Evolutionary conservation across 2,113 vertebrate genomes (phyloP).

Genomic region (Emydura subglobosa): DNA sequence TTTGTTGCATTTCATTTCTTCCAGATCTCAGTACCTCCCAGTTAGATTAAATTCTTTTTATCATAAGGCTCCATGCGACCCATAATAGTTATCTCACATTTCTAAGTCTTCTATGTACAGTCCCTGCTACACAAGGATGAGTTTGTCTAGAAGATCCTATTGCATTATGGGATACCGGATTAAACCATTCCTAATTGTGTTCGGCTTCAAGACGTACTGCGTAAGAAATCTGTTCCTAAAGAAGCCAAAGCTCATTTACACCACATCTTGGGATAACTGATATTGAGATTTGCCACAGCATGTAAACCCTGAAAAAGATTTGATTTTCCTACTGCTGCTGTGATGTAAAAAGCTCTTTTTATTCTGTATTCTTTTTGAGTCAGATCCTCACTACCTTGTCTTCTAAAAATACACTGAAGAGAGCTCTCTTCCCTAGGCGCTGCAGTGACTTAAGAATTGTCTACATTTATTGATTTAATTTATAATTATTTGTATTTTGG

Average conservation of each 20-base stretch:
- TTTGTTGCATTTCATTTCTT: slow-evolving; percentile 6
- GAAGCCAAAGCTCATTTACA: not conserved
- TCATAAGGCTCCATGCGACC: not conserved
- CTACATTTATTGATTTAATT: not conserved
- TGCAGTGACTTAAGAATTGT: not conserved
- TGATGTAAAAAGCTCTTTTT: not conserved
- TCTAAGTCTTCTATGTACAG: not conserved
- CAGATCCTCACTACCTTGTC: not conserved
- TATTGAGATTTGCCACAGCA: not conserved
- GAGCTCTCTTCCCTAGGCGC: not conserved
- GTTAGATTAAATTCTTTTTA: not conserved
- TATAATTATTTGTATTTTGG: not conserved
- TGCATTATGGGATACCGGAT: not conserved
- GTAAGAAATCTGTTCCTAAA: not conserved
- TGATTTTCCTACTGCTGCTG: not conserved
- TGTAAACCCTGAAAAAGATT: not conserved
- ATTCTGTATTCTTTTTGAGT: not conserved
- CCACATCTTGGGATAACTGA: not conserved
- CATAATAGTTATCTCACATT: slow-evolving; percentile 9
- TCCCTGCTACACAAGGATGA: slow-evolving; percentile 1
- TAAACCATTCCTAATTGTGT: accelerated
- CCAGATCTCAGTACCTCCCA: accelerated
- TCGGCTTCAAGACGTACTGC: not conserved
- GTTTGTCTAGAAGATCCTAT: slow-evolving; percentile 13
- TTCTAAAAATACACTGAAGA: not conserved